phyloP scores from a whole-genome alignment of 92 coral and sea anemone species.

The Plumapathes pennacea region DNA sequence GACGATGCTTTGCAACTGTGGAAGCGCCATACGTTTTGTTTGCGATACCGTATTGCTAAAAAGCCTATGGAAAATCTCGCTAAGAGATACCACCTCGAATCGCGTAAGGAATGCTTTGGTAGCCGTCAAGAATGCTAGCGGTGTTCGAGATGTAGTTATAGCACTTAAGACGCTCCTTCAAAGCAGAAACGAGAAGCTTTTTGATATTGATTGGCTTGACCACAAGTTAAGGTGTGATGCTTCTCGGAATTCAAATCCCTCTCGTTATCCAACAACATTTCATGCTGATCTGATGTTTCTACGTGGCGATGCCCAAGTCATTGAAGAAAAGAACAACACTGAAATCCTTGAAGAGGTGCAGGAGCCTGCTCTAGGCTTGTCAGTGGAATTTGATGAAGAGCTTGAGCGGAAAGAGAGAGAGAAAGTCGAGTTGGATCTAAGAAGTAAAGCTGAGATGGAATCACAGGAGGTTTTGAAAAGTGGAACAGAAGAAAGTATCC shows the following conservation, averaged over 20 bases:
- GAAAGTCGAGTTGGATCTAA: neutral
- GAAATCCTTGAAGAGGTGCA: conserved; percentile 7
- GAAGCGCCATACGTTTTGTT: conserved; percentile 28
- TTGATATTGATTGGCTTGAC: conserved; percentile 9
- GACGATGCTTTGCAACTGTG: conserved; percentile 75
- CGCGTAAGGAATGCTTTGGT: conserved; percentile 16
- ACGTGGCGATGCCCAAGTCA: neutral
- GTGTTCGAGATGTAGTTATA: conserved; percentile 33
- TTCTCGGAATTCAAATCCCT: too few relatives aligned
- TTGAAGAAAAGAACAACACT: neutral
- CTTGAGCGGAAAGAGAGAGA: too few relatives aligned
- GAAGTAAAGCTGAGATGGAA: neutral
- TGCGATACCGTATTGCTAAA: conserved; percentile 7
- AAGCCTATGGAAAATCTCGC: conserved; percentile 8
- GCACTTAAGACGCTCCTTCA: conserved; percentile 21
- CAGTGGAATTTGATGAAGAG: too few relatives aligned
- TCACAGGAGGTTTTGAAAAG: neutral
- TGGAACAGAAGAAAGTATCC: neutral
- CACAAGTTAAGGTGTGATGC: conserved; percentile 1
- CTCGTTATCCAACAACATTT: neutral
- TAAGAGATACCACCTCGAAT: conserved; percentile 4
- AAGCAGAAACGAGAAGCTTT: conserved; percentile 9
- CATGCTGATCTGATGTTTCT: neutral
- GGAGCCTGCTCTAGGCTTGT: too few relatives aligned
- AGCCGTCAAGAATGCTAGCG: conserved; percentile 27